Evolutionary conservation across 2,888 invertebrate genomes (phyloP), one percentile per base, ranked within the genome.

Genomic region (Lochmaea capreae): DNA sequence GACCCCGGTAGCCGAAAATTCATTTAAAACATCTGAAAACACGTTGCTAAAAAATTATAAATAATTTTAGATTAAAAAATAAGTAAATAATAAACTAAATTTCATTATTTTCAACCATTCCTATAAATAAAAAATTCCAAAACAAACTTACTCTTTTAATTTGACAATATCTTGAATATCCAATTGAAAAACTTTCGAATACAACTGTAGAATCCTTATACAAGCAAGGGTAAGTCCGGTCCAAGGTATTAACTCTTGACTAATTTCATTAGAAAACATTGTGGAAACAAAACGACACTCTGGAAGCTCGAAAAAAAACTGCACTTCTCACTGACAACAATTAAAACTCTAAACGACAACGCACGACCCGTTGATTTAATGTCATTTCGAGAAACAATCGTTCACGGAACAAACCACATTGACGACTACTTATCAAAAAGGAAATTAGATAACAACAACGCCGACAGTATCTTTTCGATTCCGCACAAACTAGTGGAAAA

Each of bases 101-200:
- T 33, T 33, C 0, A 33, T 33, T 33, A 33, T 33, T 33, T 33
- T 33, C 5, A 8, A 6, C 33, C 0, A 33, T 33, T 33, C 33
- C 33, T 33, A 8, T 33, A 33, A 8, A 8, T 33, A 33, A 33
- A 33, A 33, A 33, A 33, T 33, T 33, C 6, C 33, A 6, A 33
- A 8, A 33, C 8, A 9, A 18, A 77, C 77, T 10, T 77, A 78
- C 77, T 77, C 76, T 76, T 66, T 81, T 72, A 74, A 65, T 74
- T 67, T 72, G 54, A 63, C 22, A 26, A 70, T 63, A 66, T 73
- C 68, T 63, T 77, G 74, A 22, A 83, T 76, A 78, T 84, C 84
- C 76, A 93, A 92, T 85, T 94, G 94, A 88, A 96, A 96, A 82
- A 95, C 95, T 87, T 95, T 95, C 89, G 95, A 95, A 88, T 96